These are phyloP conservation scores for Drosophila kanapiae DNA, from an alignment of 1,140 invertebrate species.

Conservation along the genomic window DNA sequence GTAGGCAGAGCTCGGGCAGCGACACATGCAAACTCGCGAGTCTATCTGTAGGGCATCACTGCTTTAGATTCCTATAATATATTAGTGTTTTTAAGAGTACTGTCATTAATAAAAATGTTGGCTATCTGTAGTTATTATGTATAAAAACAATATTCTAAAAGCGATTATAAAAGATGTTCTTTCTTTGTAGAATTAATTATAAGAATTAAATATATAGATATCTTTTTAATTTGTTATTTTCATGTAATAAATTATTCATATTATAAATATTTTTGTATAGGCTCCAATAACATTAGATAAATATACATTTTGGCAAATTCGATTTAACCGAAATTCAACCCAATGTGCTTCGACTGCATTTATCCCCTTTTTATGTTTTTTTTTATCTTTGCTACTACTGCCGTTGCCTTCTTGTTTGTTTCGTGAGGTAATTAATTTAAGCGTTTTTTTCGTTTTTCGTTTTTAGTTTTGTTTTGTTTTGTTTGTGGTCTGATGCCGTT, in stretches of 20 bases:
- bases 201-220: too few relatives aligned
- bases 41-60: too few relatives aligned
- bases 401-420: slow-evolving; percentile 41
- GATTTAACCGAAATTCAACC: slow-evolving; percentile 1
- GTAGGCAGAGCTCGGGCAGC: too few relatives aligned
- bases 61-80: too few relatives aligned
- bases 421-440: slow-evolving; percentile 79
- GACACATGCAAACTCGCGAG: too few relatives aligned
- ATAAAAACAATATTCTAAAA: too few relatives aligned
- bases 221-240: not conserved
- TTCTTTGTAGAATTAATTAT: not conserved
- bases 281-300: not conserved
- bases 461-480: slow-evolving; percentile 7
- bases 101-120: too few relatives aligned
- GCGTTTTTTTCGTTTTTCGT: slow-evolving; percentile 55
- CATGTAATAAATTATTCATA: not conserved
- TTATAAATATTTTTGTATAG: not conserved
- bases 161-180: too few relatives aligned
- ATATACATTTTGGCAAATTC: not conserved
- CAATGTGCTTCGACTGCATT: slow-evolving; percentile 43
- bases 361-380: slow-evolving; percentile 26
- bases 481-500: slow-evolving; percentile 8
- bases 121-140: too few relatives aligned
- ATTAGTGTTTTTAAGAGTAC: too few relatives aligned
- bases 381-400: slow-evolving; percentile 42